Evolutionary conservation across 2,888 invertebrate species (phyloP).

Genomic region (Tenthredo mesomela): DNA sequence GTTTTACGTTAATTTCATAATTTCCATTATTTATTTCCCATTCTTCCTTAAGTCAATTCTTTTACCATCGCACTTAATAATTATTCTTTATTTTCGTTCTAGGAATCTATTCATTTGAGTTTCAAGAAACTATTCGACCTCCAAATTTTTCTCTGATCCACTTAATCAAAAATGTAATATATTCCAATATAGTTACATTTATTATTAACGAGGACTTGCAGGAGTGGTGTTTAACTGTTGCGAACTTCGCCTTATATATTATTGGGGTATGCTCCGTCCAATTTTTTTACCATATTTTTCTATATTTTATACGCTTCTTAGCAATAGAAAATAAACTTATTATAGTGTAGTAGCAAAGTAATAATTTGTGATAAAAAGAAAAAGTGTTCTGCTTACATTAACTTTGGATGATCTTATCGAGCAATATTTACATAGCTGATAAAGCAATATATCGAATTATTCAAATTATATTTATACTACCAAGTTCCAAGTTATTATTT

Average conservation of each 20-base stretch:
- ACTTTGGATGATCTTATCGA: conserved; percentile 26
- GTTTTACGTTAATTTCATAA: conserved; percentile 47
- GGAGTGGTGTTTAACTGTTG: conserved; percentile 20
- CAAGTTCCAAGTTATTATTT: no score
- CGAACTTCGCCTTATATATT: conserved; percentile 51
- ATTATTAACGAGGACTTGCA: conserved; percentile 34
- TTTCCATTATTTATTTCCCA: conserved; percentile 51
- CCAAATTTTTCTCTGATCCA: conserved; percentile 17
- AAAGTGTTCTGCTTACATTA: conserved; percentile 28
- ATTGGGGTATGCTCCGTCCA: conserved; percentile 66
- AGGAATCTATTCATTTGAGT: conserved; percentile 22
- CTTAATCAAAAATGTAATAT: conserved; percentile 31
- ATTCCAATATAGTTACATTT: conserved; percentile 52
- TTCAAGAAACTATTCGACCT: background rate
- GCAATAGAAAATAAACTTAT: conserved; percentile 27
- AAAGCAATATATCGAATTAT: background rate
- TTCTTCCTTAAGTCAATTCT: conserved; percentile 10
- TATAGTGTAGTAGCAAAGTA: conserved; percentile 59
- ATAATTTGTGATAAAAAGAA: conserved; percentile 60
- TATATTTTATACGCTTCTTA: conserved; percentile 65
- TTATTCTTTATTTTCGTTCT: conserved; percentile 43
- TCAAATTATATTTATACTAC: background rate
- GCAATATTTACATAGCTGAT: conserved; percentile 4
- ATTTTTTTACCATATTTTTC: conserved; percentile 59
- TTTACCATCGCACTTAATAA: conserved; percentile 3